These are phyloP conservation scores for Clepsis dumicolana DNA, from an alignment of 2,888 invertebrate species.

Conservation along the genomic window DNA sequence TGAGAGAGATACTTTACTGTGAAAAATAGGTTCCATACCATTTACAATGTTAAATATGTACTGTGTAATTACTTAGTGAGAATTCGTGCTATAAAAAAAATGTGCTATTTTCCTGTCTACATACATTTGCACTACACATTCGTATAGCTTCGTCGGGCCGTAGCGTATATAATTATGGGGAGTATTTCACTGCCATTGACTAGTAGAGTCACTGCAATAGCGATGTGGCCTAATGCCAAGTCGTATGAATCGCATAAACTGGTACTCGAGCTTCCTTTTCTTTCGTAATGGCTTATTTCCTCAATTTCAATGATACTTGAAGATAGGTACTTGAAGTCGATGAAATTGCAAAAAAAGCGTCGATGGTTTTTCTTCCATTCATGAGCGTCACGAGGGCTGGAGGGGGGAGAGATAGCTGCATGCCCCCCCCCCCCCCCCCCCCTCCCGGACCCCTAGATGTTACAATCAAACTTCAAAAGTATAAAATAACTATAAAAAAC, in stretches of 20 bases:
- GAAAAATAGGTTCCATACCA: not conserved
- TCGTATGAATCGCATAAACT: not conserved
- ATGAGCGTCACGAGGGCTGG: no score
- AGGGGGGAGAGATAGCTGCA: no score
- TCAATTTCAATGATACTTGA: not conserved
- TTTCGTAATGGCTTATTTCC: not conserved
- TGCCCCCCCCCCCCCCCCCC: no score
- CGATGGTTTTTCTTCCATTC: no score
- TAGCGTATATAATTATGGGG: not conserved
- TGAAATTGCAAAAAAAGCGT: no score
- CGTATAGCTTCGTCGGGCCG: not conserved
- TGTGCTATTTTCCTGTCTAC: not conserved
- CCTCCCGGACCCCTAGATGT: no score
- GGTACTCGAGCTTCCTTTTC: not conserved
- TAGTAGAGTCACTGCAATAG: not conserved
- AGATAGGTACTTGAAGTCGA: no score
- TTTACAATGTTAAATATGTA: conserved; percentile 5
- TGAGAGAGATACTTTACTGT: not conserved
- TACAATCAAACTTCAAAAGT: no score
- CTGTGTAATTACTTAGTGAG: not conserved
- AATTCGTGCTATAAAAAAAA: not conserved
- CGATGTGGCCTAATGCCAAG: not conserved
- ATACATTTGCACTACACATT: no score
- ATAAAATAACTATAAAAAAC: no score
- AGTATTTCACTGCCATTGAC: not conserved